A percentile compares a stretch with the other conserved stretches of the same genome.
Evolutionary conservation across 2,888 invertebrate genomes (phyloP).

Genomic region (Tromatobia lineatoria): DNA sequence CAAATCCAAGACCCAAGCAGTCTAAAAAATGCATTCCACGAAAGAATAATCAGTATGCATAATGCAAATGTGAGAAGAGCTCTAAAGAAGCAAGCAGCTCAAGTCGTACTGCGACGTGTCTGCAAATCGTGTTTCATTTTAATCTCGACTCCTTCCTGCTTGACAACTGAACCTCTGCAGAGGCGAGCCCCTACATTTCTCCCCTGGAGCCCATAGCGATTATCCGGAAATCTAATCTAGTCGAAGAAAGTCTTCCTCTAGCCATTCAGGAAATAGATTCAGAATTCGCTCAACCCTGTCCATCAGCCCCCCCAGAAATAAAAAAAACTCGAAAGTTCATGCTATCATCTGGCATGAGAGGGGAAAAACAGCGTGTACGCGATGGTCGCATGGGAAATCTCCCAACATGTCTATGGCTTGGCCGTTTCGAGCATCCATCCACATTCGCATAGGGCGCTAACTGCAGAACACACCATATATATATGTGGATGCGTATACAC

Average conservation of each 20-base stretch:
- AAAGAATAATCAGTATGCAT: no score
- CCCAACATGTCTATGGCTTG: constrained; percentile 51
- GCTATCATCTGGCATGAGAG: not conserved
- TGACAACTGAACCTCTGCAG: not conserved
- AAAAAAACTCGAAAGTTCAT: constrained; percentile 2
- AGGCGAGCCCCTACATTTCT: not conserved
- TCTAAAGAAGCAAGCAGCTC: no score
- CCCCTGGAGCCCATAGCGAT: not conserved
- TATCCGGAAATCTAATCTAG: constrained; percentile 3
- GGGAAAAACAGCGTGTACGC: constrained; percentile 15
- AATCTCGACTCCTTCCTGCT: not conserved
- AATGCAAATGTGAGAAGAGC: not conserved
- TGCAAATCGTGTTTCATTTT: not conserved
- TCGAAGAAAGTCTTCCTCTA: not conserved
- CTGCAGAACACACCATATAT: constrained; percentile 29
- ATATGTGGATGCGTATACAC: constrained; percentile 7
- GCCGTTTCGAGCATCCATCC: constrained; percentile 16
- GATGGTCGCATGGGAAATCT: constrained; percentile 65
- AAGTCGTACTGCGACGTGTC: no score
- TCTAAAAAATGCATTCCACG: no score
- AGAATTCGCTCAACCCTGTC: constrained; percentile 1
- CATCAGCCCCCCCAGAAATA: not conserved
- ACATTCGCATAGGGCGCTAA: constrained; percentile 27
- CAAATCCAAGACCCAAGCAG: no score
- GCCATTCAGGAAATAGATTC: not conserved